Base-by-base conservation (phyloP, 2,888 invertebrate genomes). In the Allygus modestus region DNA sequence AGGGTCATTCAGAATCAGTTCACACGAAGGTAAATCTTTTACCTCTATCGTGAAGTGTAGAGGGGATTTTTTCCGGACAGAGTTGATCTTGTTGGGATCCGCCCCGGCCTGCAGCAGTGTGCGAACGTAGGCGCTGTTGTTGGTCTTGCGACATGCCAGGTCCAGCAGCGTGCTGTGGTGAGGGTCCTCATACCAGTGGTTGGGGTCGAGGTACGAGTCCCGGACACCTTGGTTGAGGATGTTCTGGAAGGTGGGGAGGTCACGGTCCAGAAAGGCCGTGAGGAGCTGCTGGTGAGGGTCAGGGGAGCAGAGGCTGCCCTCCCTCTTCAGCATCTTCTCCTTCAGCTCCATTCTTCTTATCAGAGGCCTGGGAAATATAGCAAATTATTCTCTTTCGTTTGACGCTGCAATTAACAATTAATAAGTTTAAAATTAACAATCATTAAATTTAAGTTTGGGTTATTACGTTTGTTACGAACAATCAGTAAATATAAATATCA, bases 21-120 rank as follows among this genome's bases (percentile, higher is more conserved):
- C 89, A 65, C 94, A 88, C 11, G 92, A 92, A 61, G 91, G 91
- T 4, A 91, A 89, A 86, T 92, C 92, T 26, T 92, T 92, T 75
- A 90, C 91, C 88, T 93, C 92, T 0, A 93, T 92, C 1, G 94
- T 94, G 85, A 93, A 93, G 89, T 95, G 95, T 86, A 95, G 91
- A 0, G 94, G 93, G n/a, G 93, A 93, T 86, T 92, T 92, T 20
- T 92, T 91, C 82, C 93, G 92, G 0, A 91, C 91, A 86, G 91
- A 91, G 88, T 94, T 94, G 0, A 93, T 88, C 87, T 90, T 91
- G 87, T 94, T 93, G 0, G 94, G 92, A 89, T 94, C 91, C 0
- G 94, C 94, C 85, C 94, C 94, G 82, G 92, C 90, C 84, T 93
- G 91, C 15, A 95, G 89, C 51, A 95, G 90, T 2, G 92, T 90